These are phyloP conservation scores for Eumaeus atala DNA, from an alignment of 1,140 invertebrate species.

Conservation along the genomic window DNA sequence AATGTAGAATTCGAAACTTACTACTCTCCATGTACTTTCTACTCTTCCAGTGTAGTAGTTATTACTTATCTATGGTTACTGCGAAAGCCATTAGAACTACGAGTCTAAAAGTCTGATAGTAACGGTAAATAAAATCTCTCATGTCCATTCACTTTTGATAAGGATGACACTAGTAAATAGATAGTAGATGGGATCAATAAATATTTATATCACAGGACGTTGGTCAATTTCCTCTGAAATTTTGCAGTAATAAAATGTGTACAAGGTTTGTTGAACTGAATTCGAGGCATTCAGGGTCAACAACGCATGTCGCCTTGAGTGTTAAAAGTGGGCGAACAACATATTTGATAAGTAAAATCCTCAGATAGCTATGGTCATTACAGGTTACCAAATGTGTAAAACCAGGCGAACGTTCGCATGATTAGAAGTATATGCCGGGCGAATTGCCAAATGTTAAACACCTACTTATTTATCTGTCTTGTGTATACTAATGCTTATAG, in stretches of 20 bases:
- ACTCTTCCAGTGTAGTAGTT: too few species aligned
- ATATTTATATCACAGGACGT: background rate
- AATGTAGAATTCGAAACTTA: too few species aligned
- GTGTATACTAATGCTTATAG: too few species aligned
- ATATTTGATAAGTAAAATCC: slow-evolving; percentile 37
- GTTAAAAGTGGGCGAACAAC: slow-evolving; percentile 48
- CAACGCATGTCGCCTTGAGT: slow-evolving; percentile 29
- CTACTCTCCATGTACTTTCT: too few species aligned
- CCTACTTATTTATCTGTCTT: too few species aligned
- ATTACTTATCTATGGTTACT: too few species aligned
- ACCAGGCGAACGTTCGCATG: slow-evolving; percentile 11
- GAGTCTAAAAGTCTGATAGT: too few species aligned
- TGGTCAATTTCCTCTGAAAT: slow-evolving; percentile 9
- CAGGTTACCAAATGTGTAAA: slow-evolving; percentile 37
- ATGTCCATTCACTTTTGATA: too few species aligned
- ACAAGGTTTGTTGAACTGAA: slow-evolving; percentile 21
- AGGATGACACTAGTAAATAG: too few species aligned
- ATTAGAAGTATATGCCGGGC: background rate
- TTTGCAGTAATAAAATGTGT: slow-evolving; percentile 13
- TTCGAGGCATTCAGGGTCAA: slow-evolving; percentile 33
- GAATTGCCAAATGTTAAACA: background rate
- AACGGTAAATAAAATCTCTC: too few species aligned
- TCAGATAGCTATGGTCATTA: slow-evolving; percentile 42
- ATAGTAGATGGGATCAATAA: background rate
- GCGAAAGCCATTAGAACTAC: too few species aligned